A percentile compares a stretch with the other conserved stretches of the same genome.
Conservation (phyloP, 2,113 vertebrate genomes). For the Ceyx margarethae region DNA sequence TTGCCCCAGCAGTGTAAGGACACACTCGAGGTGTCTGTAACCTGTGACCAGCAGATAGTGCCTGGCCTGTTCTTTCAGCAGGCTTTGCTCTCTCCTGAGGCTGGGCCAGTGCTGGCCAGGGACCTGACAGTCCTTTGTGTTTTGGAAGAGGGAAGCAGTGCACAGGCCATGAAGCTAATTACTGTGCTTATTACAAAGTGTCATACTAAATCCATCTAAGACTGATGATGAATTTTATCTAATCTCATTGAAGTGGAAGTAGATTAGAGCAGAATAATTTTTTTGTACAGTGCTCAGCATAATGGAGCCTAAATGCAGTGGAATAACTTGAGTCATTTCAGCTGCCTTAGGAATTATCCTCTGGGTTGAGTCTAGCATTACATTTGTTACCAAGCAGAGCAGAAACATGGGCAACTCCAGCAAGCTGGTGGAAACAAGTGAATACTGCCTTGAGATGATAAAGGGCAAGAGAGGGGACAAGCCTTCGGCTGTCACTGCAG, state of each 20-base stretch:
- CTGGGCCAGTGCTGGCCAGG: neutral
- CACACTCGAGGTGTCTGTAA: neutral
- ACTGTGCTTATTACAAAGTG: neutral
- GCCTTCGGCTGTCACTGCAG: neutral
- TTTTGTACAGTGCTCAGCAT: neutral
- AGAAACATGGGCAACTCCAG: neutral
- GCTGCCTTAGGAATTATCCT: neutral
- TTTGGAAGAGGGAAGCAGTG: neutral
- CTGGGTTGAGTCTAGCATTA: neutral
- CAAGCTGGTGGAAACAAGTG: neutral
- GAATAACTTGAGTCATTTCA: neutral
- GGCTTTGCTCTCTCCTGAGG: neutral
- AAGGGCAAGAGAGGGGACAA: neutral
- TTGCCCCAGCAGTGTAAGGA: neutral
- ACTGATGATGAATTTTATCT: neutral
- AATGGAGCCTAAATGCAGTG: neutral
- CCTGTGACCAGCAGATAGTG: neutral
- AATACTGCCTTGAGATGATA: fast-evolving
- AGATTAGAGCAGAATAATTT: neutral
- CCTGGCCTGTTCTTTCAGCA: neutral
- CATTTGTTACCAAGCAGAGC: neutral
- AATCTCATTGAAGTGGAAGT: neutral
- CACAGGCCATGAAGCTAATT: neutral
- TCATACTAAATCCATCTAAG: neutral
- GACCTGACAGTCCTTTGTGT: neutral